Base-by-base conservation (phyloP, 1,140 invertebrate genomes). In the Lepidurus arcticus region DNA sequence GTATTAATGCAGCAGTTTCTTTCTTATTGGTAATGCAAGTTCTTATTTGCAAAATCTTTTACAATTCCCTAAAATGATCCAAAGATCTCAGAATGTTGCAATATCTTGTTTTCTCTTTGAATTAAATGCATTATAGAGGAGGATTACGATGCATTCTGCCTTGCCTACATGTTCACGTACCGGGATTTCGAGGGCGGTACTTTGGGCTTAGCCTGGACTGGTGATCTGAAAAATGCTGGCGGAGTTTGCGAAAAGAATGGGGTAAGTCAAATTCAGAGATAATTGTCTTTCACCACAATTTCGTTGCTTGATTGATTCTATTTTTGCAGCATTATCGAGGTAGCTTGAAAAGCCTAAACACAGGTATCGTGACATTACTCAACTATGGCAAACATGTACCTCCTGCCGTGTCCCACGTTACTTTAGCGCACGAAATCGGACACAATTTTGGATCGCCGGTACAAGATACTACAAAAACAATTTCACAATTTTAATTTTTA, bases 371-470 rank as follows among this genome's bases (percentile, higher is more conserved):
- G 44, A 99, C 97, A 42, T 87, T 99, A 76, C 87, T 99, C 44
- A 99, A 99, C 87, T 99, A 99, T 87, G 96, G 97, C 44, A 98
- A 98, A 87, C 93, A 97, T 86, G 97, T 99, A n/a, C 96, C 93
- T 81, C 95, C 93, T 24, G 94, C 95, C 42, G 97, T 99, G n/a
- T 98, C 95, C 10, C 96, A 98, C 85, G 94, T 99, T 74, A 99
- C 98, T 10, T 89, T 99, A 79, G 98, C 98, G 21, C 98, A 99
- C 86, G 98, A 99, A 89, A 98, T 99, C 83, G 97, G 98, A 47
- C 98, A 99, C 85, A 99, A 99, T 87, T 99, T 99, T 85, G 98
- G 98, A 79, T 98, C 97, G 26, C 95, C 95, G 82, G 94, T 96
- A 47, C 16, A 47, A 47, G 21, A 65, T 42, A 16, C 44, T 2